These are phyloP conservation scores for Delichon dasypus DNA, from an alignment of 2,797 vertebrate species.

Conservation along the genomic window DNA sequence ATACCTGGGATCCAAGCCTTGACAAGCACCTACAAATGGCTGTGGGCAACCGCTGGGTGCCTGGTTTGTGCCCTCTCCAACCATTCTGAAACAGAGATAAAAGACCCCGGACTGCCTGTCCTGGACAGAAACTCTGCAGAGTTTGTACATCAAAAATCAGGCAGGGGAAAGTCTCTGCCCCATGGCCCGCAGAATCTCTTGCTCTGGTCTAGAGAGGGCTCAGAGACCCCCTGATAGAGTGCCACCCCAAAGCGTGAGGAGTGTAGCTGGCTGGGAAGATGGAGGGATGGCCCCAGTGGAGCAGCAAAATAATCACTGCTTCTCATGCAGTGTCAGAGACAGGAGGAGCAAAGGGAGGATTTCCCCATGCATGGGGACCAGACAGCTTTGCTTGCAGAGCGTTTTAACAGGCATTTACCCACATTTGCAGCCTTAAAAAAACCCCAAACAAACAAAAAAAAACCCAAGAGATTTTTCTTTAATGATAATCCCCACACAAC, in stretches of 20 bases:
- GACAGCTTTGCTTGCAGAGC: neutral
- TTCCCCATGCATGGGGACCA: neutral
- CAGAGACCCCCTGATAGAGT: fast-evolving
- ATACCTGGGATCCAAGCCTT: neutral
- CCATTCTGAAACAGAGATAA: neutral
- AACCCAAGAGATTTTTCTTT: neutral
- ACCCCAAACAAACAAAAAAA: neutral
- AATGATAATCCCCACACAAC: neutral
- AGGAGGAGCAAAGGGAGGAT: neutral
- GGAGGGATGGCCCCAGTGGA: neutral
- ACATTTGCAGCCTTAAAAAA: neutral
- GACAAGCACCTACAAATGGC: neutral
- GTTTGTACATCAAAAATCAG: neutral
- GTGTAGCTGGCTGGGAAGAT: neutral
- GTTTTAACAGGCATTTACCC: neutral
- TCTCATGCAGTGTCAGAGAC: neutral
- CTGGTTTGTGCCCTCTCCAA: neutral
- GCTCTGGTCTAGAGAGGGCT: neutral
- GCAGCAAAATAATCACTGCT: neutral
- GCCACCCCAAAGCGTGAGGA: fast-evolving
- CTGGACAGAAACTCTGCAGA: neutral
- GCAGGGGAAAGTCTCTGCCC: neutral
- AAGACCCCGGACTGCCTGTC: neutral
- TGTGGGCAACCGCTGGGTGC: neutral
- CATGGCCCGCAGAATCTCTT: neutral